Evolutionary conservation across 2,113 vertebrate genomes (phyloP).

Genomic region (Rhinoderma darwinii): DNA sequence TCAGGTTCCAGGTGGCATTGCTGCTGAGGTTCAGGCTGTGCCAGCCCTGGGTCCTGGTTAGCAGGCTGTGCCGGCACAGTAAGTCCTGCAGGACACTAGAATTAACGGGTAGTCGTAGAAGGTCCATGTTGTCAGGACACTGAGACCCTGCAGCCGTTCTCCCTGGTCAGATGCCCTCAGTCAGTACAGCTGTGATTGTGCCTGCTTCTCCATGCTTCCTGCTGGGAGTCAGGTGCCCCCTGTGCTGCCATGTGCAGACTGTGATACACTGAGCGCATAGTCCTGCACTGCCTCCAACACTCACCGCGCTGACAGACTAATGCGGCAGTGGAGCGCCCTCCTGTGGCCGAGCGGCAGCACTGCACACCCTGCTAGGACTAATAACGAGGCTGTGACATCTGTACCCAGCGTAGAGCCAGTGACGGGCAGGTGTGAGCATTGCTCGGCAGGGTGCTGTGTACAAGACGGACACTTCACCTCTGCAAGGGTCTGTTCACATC

Average conservation of each 20-base stretch:
- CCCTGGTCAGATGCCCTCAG: neutral
- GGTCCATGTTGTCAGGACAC: neutral
- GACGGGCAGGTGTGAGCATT: no score
- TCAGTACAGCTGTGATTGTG: neutral
- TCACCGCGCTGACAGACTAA: neutral
- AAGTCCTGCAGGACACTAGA: slow-evolving; percentile 32
- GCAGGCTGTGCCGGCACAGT: slow-evolving; percentile 60
- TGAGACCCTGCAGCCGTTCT: neutral
- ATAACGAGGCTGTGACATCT: no score
- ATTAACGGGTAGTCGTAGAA: neutral
- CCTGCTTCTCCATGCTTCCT: neutral
- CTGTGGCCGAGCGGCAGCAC: neutral
- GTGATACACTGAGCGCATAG: neutral
- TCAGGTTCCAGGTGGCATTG: slow-evolving; percentile 61
- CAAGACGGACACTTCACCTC: no score
- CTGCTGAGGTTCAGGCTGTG: slow-evolving; percentile 64
- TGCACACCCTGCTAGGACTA: neutral
- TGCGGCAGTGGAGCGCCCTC: neutral
- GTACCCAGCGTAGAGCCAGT: no score
- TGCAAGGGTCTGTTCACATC: no score
- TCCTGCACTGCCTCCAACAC: neutral
- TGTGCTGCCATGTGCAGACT: neutral
- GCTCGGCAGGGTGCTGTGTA: no score
- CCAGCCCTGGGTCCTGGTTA: slow-evolving; percentile 59
- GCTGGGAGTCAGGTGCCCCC: neutral